Percentiles rank a stretch among this genome's conserved stretches.
Conservation (phyloP, 2,888 invertebrate genomes). For the Adelphocoris suturalis region DNA sequence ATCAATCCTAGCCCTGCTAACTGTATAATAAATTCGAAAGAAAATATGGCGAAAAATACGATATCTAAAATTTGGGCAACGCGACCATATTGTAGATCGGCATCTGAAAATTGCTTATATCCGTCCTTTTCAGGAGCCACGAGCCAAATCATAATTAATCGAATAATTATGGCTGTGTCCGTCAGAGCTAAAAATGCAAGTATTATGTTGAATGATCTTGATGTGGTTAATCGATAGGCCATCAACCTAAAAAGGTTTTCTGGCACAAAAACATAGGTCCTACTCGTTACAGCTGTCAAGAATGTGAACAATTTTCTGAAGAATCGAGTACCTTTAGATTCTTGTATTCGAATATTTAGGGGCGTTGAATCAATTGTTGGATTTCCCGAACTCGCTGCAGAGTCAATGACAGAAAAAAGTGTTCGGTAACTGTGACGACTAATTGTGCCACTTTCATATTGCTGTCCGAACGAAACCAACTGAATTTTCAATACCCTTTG, state of each 20-base stretch:
- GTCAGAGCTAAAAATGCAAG: conserved; percentile 28
- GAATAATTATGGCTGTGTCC: conserved; percentile 31
- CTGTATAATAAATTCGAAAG: conserved; percentile 18
- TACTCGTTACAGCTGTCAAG: conserved; percentile 39
- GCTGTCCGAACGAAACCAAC: conserved; percentile 54
- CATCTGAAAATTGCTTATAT: neutral
- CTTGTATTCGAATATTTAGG: conserved; percentile 45
- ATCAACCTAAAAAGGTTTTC: conserved; percentile 40
- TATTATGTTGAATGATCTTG: conserved; percentile 53
- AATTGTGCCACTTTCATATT: conserved; percentile 56
- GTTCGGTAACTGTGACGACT: conserved; percentile 50
- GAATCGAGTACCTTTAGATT: conserved; percentile 34
- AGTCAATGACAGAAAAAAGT: conserved; percentile 44
- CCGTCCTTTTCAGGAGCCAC: neutral
- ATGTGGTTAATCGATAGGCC: conserved; percentile 29
- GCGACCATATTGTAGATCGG: conserved; percentile 9
- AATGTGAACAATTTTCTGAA: conserved; percentile 37
- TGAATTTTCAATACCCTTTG: conserved; percentile 67
- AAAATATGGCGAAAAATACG: conserved; percentile 43
- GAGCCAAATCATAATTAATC: conserved; percentile 15
- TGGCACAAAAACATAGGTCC: conserved; percentile 10
- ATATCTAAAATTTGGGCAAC: conserved; percentile 42
- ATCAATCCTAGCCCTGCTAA: conserved; percentile 30
- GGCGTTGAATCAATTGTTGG: conserved; percentile 50
- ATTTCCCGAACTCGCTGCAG: conserved; percentile 30